phyloP scores from a whole-genome alignment of 2,797 vertebrate genomes.

The Threskiornis aethiopicus region DNA sequence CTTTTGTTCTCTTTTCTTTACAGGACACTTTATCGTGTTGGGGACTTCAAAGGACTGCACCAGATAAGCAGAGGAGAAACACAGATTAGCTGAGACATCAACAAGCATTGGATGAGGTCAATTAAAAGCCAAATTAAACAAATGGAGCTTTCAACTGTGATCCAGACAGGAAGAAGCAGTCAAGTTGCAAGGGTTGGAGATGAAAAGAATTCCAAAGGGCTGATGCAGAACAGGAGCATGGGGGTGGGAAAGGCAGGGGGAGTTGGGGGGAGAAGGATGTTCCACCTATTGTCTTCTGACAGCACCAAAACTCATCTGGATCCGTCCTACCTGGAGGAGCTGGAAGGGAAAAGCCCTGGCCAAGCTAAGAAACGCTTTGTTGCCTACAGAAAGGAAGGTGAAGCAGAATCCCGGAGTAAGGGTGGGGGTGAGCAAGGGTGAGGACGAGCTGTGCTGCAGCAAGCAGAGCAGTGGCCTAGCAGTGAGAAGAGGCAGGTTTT shows the following conservation, averaged over 20 bases:
- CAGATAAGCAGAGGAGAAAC: conserved; percentile 51
- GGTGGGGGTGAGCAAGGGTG: rapidly evolving
- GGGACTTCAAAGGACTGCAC: conserved; percentile 51
- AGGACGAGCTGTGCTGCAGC: not conserved
- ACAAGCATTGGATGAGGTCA: not conserved
- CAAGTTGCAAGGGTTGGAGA: conserved; percentile 4
- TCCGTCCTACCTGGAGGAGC: not conserved
- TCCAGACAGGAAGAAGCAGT: conserved; percentile 55
- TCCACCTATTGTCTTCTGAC: not conserved
- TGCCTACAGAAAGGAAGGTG: not conserved
- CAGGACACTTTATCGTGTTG: not conserved
- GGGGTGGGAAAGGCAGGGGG: not conserved
- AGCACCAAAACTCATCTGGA: not conserved
- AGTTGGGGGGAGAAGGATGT: not conserved
- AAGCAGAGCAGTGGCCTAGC: not conserved
- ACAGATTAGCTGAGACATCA: conserved; percentile 41
- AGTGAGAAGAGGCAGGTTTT: not conserved
- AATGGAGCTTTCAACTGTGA: conserved; percentile 9
- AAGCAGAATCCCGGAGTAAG: not conserved
- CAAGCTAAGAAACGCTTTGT: not conserved
- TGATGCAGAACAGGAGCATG: conserved; percentile 1
- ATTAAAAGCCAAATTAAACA: conserved; percentile 68
- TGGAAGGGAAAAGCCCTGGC: not conserved
- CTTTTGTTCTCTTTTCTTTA: conserved; percentile 13
- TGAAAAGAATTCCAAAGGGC: conserved; percentile 60